Percentiles rank a stretch among this genome's conserved stretches.
Conservation (phyloP, 64 coral and sea anemone species). For the Hydrozoanthus tunicans region DNA sequence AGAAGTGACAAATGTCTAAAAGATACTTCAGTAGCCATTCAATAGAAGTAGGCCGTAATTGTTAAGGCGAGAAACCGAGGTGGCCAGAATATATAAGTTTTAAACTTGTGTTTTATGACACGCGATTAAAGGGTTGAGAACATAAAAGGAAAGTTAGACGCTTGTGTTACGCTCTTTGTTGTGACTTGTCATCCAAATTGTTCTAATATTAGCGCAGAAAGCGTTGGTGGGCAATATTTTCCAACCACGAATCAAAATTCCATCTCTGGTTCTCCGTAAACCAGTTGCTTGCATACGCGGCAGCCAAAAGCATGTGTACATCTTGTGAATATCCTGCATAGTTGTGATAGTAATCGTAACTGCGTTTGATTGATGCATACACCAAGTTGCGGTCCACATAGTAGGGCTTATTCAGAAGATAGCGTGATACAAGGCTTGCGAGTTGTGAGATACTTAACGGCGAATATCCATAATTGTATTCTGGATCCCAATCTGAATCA, state of each 20-base stretch:
- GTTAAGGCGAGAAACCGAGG: background rate
- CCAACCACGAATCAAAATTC: constrained; percentile 94
- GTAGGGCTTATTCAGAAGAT: constrained; percentile 87
- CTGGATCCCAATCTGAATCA: constrained; percentile 90
- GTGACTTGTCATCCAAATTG: background rate
- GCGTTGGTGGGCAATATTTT: constrained; percentile 67
- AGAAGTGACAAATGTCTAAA: too few relatives aligned
- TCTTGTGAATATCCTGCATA: constrained; percentile 96
- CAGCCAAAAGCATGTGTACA: constrained; percentile 93
- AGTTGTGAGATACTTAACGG: constrained; percentile 93
- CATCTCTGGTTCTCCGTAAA: constrained; percentile 94
- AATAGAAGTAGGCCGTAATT: background rate
- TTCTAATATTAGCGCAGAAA: constrained; percentile 63
- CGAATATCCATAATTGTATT: constrained; percentile 95
- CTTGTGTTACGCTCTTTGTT: background rate
- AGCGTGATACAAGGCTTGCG: constrained; percentile 67
- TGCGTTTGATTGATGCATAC: constrained; percentile 86
- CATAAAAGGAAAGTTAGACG: background rate
- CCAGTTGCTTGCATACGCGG: constrained; percentile 90
- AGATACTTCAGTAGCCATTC: background rate
- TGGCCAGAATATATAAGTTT: background rate
- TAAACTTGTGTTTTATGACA: background rate
- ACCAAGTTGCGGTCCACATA: constrained; percentile 91
- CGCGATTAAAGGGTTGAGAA: constrained; percentile 16
- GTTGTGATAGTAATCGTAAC: constrained; percentile 95